Conservation (phyloP, 2,113 vertebrate species). For the Phylloscopus trochiloides region DNA sequence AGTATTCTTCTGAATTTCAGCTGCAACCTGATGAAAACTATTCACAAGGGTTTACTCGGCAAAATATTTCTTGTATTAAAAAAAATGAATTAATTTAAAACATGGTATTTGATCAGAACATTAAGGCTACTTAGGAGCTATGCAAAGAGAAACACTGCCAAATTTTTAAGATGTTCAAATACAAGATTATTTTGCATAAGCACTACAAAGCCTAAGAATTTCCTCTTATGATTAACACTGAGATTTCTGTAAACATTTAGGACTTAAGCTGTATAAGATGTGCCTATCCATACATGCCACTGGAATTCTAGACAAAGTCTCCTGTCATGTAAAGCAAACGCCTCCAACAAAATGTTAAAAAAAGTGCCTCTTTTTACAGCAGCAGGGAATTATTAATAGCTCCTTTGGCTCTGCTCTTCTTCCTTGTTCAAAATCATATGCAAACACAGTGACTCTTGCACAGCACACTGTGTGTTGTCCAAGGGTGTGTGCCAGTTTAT, state of each 20-base stretch:
- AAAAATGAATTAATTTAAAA: not conserved
- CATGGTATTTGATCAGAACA: not conserved
- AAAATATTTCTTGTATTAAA: not conserved
- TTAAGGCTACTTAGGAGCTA: not conserved
- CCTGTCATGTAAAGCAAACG: not conserved
- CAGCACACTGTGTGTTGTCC: not conserved
- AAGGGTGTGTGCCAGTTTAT: constrained; percentile 35
- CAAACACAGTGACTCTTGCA: not conserved
- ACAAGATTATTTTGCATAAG: constrained; percentile 1
- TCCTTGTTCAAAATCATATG: not conserved
- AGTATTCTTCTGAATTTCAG: not conserved
- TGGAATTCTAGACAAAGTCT: not conserved
- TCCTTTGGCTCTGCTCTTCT: not conserved
- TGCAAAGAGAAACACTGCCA: not conserved
- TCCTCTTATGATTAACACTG: not conserved
- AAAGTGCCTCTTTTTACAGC: not conserved
- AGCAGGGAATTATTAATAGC: not conserved
- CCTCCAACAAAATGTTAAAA: not conserved
- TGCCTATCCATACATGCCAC: not conserved
- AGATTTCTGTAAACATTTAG: not conserved
- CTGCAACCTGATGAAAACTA: not conserved
- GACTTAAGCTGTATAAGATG: not conserved
- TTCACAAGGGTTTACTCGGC: not conserved
- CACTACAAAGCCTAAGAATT: not conserved
- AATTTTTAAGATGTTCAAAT: not conserved